phyloP scores from a whole-genome alignment of 2,888 invertebrate species.

The Pogonocherus hispidulus region DNA sequence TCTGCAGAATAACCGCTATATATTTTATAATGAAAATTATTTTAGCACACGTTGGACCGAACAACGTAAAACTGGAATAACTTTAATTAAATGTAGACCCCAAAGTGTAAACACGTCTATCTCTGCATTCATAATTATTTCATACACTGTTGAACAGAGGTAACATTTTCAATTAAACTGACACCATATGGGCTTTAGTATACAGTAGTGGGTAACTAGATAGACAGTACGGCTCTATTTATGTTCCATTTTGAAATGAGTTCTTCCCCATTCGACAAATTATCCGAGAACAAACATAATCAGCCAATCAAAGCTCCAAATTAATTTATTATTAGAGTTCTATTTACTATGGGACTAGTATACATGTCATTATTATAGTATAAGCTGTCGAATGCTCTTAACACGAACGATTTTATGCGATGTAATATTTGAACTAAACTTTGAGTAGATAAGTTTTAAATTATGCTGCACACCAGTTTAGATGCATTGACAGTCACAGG shows the following conservation, averaged over 20 bases:
- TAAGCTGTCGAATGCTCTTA: too few relatives aligned
- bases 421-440: too few relatives aligned
- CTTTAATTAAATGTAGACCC: constrained; percentile 12
- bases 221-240: background rate
- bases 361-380: too few relatives aligned
- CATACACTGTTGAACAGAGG: constrained; percentile 19
- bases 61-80: constrained; percentile 1
- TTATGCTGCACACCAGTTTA: too few relatives aligned
- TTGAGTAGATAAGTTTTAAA: too few relatives aligned
- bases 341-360: too few relatives aligned
- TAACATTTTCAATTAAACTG: constrained; percentile 17
- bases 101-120: constrained; percentile 15
- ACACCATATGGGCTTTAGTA: background rate
- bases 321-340: too few relatives aligned
- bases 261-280: background rate
- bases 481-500: too few relatives aligned
- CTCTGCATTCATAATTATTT: constrained; percentile 7
- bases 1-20: background rate
- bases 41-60: background rate
- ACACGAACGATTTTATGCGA: too few relatives aligned
- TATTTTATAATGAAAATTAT: background rate
- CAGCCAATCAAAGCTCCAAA: too few relatives aligned
- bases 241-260: background rate
- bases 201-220: background rate
- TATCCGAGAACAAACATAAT: background rate